Base-by-base conservation (phyloP, 2,888 invertebrate species). In the Pheosia tremula region DNA sequence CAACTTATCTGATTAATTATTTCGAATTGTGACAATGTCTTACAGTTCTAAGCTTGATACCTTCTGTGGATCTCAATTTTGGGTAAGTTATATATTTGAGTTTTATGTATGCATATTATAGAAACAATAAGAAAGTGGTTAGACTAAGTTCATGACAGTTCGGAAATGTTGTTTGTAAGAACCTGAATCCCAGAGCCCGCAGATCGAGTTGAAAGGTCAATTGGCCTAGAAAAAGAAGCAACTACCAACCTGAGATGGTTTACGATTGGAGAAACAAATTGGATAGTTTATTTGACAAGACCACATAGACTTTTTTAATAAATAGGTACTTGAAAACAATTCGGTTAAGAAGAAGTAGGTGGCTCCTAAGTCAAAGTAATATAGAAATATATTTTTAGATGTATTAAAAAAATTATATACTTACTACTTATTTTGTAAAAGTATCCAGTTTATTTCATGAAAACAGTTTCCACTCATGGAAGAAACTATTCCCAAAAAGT, bases 31-130 rank as follows among this genome's bases (percentile, higher is more conserved):
- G 85, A 95, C 90, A 86, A 91, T 93, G 93, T 88, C 92, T 81
- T 87, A 88, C 77, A 86, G 94, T 87, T 94, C 95, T 84, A 90
- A 95, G 77, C 95, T 97, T 94, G 96, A 97, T 88, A 93, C 94
- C 77, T 97, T 97, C 94, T 97, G 97, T 87, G 97, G 97, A 74
- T 95, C 96, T 62, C 87, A 89, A 86, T 97, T 97, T 95, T 97
- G 97, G 97, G 97, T 97, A 94, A 96, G 96, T 92, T 75, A 78
- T 73, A 68, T 49, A 49, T 9, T 11, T 54, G 49, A 56, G 56
- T 38, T 9, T 66, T 52, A 38, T 77, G 24, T 24, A 50, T 50
- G 24, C 5, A 24, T 13, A 24, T 24, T 10, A 24, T 6, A 24
- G 10, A 24, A 50, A 24, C 13, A 24, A 50, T 10, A 47, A 37